Evolutionary conservation across 2,797 vertebrate genomes (phyloP), one percentile per base, ranked within the genome.

Genomic region (Xyrichtys novacula): DNA sequence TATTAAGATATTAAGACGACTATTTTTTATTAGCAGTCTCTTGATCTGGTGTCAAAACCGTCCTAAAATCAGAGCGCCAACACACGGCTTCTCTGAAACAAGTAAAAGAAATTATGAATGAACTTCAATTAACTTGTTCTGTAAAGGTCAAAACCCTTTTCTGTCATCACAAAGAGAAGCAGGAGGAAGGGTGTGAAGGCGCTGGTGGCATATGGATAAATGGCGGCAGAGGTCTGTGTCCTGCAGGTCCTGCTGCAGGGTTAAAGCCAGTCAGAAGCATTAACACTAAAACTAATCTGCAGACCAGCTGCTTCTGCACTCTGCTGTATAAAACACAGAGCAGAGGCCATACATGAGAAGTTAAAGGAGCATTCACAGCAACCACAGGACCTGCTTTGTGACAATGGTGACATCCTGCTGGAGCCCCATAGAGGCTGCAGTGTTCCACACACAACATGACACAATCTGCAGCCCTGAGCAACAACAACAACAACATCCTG

Each of bases 281-380:
- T 86, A 84, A 75, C 70, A 57, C 57, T 22, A 61, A 34, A 12
- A 53, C 74, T 83, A 86, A 88, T 85, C 82, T 70, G 71, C 5
- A 6, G 58, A 83, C 71, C 80, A 86, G 84, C 84, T 88, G 84
- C 77, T 63, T 62, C 60, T 36, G 1, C 36, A 12, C 49, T 54
- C 42, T 34, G 49, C 47, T 50, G 47, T 10, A 42, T 39, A 23
- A 71, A 64, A 48, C 48, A 40, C 42, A 3, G 47, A 63, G 52
- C 28, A 9, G 32, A 64, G 55, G 53, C 31, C 74, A 47, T 23
- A 71, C 47, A 65, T 47, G 65, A 50, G 29, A 7, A 39, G 58
- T 64, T 57, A 34, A 59, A 65, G 32, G 32, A 23, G 25, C 64
- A 23, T 68, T 40, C 57, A 78, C 19, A 52, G 22, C 3, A 8